These are phyloP conservation scores for Pipistrellus pipistrellus DNA, from an alignment of 2,797 vertebrate genomes.

Conservation along the genomic window DNA sequence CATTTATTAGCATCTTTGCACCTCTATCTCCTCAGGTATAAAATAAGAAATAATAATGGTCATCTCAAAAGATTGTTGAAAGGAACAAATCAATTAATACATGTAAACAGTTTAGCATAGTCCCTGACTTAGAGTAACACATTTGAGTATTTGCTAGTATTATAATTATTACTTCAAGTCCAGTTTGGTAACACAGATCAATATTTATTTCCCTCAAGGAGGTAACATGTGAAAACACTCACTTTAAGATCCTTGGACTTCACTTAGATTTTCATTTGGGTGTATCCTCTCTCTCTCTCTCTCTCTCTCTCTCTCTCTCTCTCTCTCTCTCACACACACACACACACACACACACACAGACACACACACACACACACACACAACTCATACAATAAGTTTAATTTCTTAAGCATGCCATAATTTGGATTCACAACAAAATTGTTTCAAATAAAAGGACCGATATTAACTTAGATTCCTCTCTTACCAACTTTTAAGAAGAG, in stretches of 20 bases:
- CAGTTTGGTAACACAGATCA: neutral
- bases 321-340: too few relatives aligned
- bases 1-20: neutral
- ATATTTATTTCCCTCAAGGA: neutral
- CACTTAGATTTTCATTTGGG: neutral
- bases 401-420: conserved; percentile 26
- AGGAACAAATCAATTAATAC: neutral
- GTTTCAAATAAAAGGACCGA: conserved; percentile 32
- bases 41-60: neutral
- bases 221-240: neutral
- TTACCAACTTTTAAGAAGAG: neutral
- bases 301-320: neutral
- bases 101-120: neutral
- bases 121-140: neutral
- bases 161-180: neutral
- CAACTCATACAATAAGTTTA: neutral
- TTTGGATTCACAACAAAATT: neutral
- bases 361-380: neutral
- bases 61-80: neutral
- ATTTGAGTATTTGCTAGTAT: neutral
- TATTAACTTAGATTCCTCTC: neutral
- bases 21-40: neutral
- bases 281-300: neutral
- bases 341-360: too few relatives aligned
- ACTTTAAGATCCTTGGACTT: conserved; percentile 11